Evolutionary conservation across 2,888 invertebrate genomes (phyloP).

Genomic region (Agrotis puta): DNA sequence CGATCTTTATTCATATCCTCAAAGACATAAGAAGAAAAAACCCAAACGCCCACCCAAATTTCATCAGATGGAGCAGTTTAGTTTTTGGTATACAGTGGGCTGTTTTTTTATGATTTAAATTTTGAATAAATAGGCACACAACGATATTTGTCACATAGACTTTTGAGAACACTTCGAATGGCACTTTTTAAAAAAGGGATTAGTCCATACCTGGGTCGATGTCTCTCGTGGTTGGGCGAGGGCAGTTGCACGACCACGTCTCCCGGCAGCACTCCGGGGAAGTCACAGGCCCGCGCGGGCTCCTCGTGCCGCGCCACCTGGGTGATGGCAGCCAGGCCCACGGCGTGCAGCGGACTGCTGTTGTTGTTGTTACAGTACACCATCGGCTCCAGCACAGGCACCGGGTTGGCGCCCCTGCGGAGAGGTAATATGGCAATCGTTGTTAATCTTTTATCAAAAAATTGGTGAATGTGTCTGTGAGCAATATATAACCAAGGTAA

Average conservation of each 20-base stretch:
- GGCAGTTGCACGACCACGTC: conserved; percentile 88
- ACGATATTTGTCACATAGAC: background rate
- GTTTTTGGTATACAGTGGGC: too few relatives aligned
- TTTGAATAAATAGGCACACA: too few relatives aligned
- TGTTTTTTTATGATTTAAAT: too few relatives aligned
- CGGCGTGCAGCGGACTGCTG: conserved; percentile 92
- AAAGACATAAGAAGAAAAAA: background rate
- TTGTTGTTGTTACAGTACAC: conserved; percentile 90
- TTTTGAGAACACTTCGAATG: background rate
- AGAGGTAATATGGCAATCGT: background rate
- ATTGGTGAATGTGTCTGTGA: too few relatives aligned
- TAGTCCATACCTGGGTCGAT: conserved; percentile 72
- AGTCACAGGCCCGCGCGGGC: conserved; percentile 76
- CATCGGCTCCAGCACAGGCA: conserved; percentile 82
- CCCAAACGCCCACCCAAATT: background rate
- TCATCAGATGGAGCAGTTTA: too few relatives aligned
- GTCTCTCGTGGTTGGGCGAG: conserved; percentile 80
- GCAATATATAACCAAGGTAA: too few relatives aligned
- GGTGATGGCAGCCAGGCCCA: conserved; percentile 95
- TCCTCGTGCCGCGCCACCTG: conserved; percentile 93
- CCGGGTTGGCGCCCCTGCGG: conserved; percentile 78
- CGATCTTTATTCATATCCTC: background rate
- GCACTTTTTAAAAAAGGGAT: background rate
- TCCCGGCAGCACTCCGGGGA: conserved; percentile 88
- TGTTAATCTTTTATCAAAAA: too few relatives aligned